Percentiles rank a stretch among this genome's conserved stretches.
Conservation (phyloP, 2,888 invertebrate genomes). For the Hyppa rectilinea region DNA sequence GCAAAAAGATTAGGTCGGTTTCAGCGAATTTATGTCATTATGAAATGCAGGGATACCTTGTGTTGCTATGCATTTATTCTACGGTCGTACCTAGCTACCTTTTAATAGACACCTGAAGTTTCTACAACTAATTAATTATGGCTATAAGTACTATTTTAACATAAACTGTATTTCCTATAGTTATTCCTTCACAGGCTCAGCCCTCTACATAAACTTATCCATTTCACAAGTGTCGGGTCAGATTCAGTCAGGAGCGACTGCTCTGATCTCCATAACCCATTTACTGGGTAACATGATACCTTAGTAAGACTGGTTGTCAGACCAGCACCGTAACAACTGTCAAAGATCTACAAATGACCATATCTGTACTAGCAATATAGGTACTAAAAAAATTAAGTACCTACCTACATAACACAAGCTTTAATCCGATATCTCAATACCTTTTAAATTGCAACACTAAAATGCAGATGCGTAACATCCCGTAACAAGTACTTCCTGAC, state of each 20-base stretch:
- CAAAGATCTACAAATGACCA: no score
- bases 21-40: constrained; percentile 34
- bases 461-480: constrained; percentile 66
- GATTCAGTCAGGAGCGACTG: no score
- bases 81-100: background rate
- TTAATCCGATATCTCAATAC: constrained; percentile 46
- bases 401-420: background rate
- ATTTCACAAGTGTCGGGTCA: no score
- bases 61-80: background rate
- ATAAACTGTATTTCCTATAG: no score
- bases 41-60: constrained; percentile 15
- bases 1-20: constrained; percentile 33
- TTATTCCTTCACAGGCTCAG: no score
- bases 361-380: background rate
- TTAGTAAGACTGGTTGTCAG: no score
- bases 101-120: background rate
- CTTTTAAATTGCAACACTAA: constrained; percentile 58
- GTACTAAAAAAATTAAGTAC: background rate
- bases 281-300: no score
- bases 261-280: no score
- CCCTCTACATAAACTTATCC: no score
- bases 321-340: no score
- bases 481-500: constrained; percentile 79
- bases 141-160: no score
- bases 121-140: background rate